Conservation (phyloP, 2,888 invertebrate species). For the Acrocera orbiculus region DNA sequence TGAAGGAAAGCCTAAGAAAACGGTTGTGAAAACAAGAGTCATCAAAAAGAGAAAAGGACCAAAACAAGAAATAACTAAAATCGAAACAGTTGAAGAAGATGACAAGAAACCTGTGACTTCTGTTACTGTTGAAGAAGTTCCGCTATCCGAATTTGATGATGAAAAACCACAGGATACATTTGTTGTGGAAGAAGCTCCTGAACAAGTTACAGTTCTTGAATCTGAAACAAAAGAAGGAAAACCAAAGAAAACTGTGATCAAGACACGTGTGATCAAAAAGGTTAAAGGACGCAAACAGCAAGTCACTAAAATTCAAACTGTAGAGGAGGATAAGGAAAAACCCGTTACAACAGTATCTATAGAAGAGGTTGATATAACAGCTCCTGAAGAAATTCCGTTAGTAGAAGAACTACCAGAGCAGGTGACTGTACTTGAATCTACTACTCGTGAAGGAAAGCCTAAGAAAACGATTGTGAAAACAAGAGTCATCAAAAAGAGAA, state of each 20-base stretch:
- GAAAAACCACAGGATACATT: neutral
- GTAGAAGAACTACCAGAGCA: slow-evolving; percentile 16
- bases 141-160: slow-evolving; percentile 14
- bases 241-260: slow-evolving; percentile 18
- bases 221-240: slow-evolving; percentile 16
- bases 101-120: slow-evolving; percentile 22
- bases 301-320: slow-evolving; percentile 20
- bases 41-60: slow-evolving; percentile 23
- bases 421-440: slow-evolving; percentile 14
- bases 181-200: slow-evolving; percentile 4
- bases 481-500: slow-evolving; percentile 21
- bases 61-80: slow-evolving; percentile 21
- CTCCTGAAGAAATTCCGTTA: slow-evolving; percentile 2
- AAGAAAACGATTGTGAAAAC: slow-evolving; percentile 22
- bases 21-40: slow-evolving; percentile 21
- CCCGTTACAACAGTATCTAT: slow-evolving; percentile 21
- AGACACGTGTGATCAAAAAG: slow-evolving; percentile 22
- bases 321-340: slow-evolving; percentile 19
- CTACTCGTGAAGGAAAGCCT: slow-evolving; percentile 18
- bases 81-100: slow-evolving; percentile 20
- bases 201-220: slow-evolving; percentile 15
- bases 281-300: slow-evolving; percentile 15
- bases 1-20: slow-evolving; percentile 22
- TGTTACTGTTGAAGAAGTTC: slow-evolving; percentile 20
- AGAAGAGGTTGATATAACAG: slow-evolving; percentile 19